These are phyloP conservation scores for Sphaerophoria rueppellii DNA, from an alignment of 2,888 invertebrate genomes.

Conservation along the genomic window DNA sequence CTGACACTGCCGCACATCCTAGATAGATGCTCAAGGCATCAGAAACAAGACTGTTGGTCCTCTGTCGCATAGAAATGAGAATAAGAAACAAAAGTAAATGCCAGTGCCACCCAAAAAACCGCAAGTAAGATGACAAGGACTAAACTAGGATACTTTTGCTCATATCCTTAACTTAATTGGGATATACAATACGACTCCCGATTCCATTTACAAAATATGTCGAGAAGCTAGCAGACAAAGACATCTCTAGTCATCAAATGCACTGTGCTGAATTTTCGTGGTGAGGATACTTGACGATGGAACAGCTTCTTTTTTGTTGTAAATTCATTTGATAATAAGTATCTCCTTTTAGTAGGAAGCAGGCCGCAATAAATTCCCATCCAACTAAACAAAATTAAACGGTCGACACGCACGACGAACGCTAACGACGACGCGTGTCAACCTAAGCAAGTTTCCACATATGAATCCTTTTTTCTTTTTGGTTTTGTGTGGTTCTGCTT, in stretches of 20 bases:
- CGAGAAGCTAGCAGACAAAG: neutral
- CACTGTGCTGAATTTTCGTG: conserved; percentile 5
- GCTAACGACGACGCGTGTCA: no score
- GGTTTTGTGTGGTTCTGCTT: neutral
- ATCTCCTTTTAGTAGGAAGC: neutral
- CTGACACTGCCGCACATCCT: neutral
- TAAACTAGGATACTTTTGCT: conserved; percentile 13
- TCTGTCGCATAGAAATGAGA: conserved; percentile 4
- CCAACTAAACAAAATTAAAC: no score
- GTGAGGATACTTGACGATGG: neutral
- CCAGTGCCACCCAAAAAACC: neutral
- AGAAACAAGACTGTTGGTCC: no score
- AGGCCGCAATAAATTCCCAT: neutral
- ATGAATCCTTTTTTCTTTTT: neutral
- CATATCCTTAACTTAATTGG: conserved; percentile 11
- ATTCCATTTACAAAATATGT: conserved; percentile 4
- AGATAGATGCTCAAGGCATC: no score
- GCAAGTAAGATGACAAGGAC: neutral
- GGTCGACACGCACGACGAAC: no score
- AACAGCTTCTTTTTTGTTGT: neutral
- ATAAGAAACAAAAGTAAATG: neutral
- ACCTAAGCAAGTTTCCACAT: neutral
- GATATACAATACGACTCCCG: neutral
- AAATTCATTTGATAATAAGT: conserved; percentile 8
- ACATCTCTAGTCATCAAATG: conserved; percentile 5